A percentile compares a stretch with the other conserved stretches of the same genome.
Conservation (phyloP, 2,113 vertebrate species). For the Pogona vitticeps region DNA sequence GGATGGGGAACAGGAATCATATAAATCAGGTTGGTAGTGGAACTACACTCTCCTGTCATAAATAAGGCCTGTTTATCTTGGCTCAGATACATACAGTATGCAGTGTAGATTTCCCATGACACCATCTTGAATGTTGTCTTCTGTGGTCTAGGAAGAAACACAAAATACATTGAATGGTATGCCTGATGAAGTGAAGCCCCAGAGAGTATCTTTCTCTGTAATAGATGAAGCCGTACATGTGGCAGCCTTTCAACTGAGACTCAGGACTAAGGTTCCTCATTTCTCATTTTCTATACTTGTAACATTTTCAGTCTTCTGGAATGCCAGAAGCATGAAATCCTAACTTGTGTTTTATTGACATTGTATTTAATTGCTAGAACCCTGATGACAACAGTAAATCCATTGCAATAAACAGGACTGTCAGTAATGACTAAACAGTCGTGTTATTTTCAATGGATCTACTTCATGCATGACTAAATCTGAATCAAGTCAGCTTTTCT, state of each 20-base stretch:
- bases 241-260: too few species aligned
- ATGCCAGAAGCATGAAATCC: background rate
- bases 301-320: background rate
- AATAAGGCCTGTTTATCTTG: too few species aligned
- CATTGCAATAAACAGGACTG: background rate
- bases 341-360: background rate
- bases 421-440: background rate
- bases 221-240: background rate
- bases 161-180: background rate
- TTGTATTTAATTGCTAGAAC: background rate
- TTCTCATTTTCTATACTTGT: background rate
- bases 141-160: background rate
- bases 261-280: background rate
- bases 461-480: background rate
- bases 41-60: too few species aligned
- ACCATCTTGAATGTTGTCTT: background rate
- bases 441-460: background rate
- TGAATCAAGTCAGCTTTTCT: too few species aligned
- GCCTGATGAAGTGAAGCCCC: background rate
- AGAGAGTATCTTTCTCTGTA: background rate
- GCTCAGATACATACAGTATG: background rate
- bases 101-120: background rate
- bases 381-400: background rate
- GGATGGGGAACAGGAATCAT: too few species aligned
- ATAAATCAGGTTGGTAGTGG: too few species aligned